Conservation (phyloP, 2,888 invertebrate genomes). For the Ptychoptera albimana region DNA sequence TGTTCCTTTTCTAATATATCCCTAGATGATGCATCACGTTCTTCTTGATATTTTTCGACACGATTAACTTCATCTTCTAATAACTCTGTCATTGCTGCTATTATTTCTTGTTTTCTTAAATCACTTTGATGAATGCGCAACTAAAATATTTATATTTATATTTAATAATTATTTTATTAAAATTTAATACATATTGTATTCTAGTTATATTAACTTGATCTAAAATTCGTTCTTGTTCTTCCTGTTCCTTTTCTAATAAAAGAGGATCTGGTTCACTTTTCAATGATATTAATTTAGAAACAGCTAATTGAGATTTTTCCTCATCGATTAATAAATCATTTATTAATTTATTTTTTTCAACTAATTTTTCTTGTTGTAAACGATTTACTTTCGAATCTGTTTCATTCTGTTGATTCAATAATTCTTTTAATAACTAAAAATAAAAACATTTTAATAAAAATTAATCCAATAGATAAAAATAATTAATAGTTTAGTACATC, state of each 20-base stretch:
- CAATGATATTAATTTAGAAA: conserved; percentile 45
- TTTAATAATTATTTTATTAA: neutral
- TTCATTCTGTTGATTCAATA: conserved; percentile 37
- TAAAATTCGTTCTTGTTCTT: conserved; percentile 47
- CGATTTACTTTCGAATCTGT: conserved; percentile 50
- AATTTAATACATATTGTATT: neutral
- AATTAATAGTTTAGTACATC: neutral
- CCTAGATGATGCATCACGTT: conserved; percentile 36
- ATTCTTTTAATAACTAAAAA: conserved; percentile 13
- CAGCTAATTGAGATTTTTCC: conserved; percentile 46
- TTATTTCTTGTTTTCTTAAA: conserved; percentile 48
- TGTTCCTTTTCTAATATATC: conserved; percentile 50
- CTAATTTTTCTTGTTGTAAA: conserved; percentile 49
- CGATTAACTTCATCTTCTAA: conserved; percentile 48
- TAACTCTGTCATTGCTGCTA: conserved; percentile 53
- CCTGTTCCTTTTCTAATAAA: conserved; percentile 46
- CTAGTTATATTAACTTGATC: conserved; percentile 28
- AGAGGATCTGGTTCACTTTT: conserved; percentile 42
- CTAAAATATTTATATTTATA: conserved; percentile 6
- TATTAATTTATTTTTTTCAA: conserved; percentile 41
- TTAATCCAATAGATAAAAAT: too few relatives aligned
- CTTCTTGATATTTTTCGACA: conserved; percentile 44
- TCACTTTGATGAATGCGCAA: conserved; percentile 30
- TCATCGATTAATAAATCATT: conserved; percentile 45
- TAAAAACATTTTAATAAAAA: neutral